These are phyloP conservation scores for Matsumurasca onukii DNA, from an alignment of 1,140 invertebrate species.

Conservation along the genomic window DNA sequence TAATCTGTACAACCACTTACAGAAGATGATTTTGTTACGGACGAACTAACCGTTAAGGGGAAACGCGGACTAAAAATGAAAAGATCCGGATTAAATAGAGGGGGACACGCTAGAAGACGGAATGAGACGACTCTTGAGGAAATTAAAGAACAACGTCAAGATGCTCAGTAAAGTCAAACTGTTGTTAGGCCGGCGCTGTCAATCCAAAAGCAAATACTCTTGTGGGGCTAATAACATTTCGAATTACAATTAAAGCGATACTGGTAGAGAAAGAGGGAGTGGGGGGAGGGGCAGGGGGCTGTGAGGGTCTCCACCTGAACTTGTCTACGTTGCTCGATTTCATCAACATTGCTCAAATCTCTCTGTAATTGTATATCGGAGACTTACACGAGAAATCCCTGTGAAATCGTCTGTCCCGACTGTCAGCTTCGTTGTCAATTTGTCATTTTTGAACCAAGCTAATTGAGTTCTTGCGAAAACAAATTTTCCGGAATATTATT, in stretches of 20 bases:
- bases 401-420: too few species aligned
- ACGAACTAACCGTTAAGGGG: background rate
- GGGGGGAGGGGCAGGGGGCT: background rate
- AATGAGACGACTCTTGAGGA: slow-evolving; percentile 14
- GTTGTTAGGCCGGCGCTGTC: slow-evolving; percentile 24
- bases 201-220: slow-evolving; percentile 29
- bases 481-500: too few species aligned
- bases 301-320: background rate
- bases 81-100: slow-evolving; percentile 16
- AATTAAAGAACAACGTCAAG: slow-evolving; percentile 25
- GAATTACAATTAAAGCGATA: slow-evolving; percentile 34
- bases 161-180: slow-evolving; percentile 28
- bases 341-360: background rate
- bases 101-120: background rate
- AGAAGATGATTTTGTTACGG: background rate
- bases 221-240: slow-evolving; percentile 35
- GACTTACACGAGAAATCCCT: too few species aligned
- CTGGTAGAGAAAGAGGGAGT: background rate
- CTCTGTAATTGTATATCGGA: slow-evolving; percentile 6
- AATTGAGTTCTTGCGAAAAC: too few species aligned
- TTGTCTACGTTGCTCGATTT: slow-evolving; percentile 21
- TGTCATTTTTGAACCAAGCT: too few species aligned
- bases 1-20: slow-evolving; percentile 1
- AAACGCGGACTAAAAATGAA: slow-evolving; percentile 10
- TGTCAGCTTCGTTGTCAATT: too few species aligned